Conservation (phyloP, 2,113 vertebrate species). For the Nicator chloris region DNA sequence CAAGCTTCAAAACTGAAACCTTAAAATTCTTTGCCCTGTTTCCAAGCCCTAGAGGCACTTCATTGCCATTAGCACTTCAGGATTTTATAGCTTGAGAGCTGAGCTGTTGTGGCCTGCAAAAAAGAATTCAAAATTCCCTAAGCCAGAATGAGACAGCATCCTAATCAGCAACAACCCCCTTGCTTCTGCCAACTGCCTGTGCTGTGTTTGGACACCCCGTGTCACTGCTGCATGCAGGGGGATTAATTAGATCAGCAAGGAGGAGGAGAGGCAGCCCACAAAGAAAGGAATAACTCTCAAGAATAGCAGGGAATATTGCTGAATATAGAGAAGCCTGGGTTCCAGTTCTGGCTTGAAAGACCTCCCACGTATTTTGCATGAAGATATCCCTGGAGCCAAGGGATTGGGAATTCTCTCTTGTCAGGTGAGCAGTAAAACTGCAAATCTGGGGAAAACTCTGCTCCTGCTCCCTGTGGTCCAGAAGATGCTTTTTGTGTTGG, state of each 20-base stretch:
- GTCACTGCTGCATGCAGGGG: not conserved
- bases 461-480: not conserved
- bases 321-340: not conserved
- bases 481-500: not conserved
- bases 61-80: not conserved
- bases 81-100: not conserved
- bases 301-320: not conserved
- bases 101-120: not conserved
- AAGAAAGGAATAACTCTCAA: not conserved
- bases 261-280: not conserved
- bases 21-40: not conserved
- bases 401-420: not conserved
- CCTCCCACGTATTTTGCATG: not conserved
- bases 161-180: not conserved
- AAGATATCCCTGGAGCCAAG: not conserved
- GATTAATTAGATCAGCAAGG: not conserved
- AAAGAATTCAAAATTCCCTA: not conserved
- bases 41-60: not conserved
- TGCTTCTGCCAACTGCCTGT: not conserved
- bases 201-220: not conserved
- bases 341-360: not conserved
- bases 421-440: not conserved
- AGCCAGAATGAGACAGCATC: not conserved
- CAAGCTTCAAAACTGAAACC: not conserved
- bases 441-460: not conserved